These are phyloP conservation scores for Apolygus lucorum DNA, from an alignment of 1,140 invertebrate species.

Conservation along the genomic window DNA sequence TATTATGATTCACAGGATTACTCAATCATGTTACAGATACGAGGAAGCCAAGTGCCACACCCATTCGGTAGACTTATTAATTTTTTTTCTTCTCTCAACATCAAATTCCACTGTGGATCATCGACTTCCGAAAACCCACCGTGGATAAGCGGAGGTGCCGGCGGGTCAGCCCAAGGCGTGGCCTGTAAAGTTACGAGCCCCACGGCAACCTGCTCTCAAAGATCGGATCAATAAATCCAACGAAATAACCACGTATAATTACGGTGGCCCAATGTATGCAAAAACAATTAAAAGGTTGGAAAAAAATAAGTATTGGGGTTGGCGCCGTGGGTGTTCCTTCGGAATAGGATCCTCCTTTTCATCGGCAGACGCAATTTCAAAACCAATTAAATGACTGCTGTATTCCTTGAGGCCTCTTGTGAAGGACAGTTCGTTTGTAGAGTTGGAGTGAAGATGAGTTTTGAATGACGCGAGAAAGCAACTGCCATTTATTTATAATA, in stretches of 20 bases:
- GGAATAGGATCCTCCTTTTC: neutral
- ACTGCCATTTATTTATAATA: too few relatives aligned
- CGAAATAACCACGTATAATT: neutral
- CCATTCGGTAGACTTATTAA: too few relatives aligned
- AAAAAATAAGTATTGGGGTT: neutral
- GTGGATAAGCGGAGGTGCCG: too few relatives aligned
- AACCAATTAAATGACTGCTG: neutral
- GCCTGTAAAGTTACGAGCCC: neutral
- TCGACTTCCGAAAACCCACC: too few relatives aligned
- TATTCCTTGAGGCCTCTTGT: neutral
- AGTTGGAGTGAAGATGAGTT: too few relatives aligned
- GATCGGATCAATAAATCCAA: neutral
- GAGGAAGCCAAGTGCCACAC: too few relatives aligned
- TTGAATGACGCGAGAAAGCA: too few relatives aligned
- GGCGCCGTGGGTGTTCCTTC: neutral
- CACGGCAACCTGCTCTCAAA: neutral
- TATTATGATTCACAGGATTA: too few relatives aligned
- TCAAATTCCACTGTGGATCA: too few relatives aligned
- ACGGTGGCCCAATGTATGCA: neutral
- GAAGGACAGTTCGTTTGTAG: neutral
- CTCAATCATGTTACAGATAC: too few relatives aligned
- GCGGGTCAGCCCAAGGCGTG: too few relatives aligned
- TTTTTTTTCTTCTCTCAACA: too few relatives aligned
- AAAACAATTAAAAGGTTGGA: neutral
- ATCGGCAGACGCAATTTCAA: neutral